A percentile compares a stretch with the other conserved stretches of the same genome.
phyloP scores from a whole-genome alignment of 2,797 vertebrate genomes.

The Craterocephalus amniculus region DNA sequence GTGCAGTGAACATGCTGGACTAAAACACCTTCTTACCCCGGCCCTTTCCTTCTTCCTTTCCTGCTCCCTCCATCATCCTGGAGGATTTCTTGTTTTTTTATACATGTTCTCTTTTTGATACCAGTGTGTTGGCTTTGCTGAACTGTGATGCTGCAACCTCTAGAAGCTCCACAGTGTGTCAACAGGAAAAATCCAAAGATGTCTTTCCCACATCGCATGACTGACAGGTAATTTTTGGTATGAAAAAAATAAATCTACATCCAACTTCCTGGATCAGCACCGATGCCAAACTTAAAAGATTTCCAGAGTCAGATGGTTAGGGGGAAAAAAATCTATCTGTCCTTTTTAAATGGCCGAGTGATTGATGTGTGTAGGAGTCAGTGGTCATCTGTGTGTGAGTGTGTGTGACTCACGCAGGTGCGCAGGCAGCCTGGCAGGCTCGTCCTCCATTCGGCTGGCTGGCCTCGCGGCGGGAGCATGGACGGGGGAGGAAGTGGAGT shows the following conservation, averaged over 20 bases:
- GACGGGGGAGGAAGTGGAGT: slow-evolving; percentile 91
- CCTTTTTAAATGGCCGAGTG: slow-evolving; percentile 29
- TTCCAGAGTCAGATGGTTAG: background rate
- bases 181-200: slow-evolving; percentile 1
- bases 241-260: no score
- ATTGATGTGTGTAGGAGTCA: slow-evolving; percentile 47
- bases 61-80: background rate
- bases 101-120: slow-evolving; percentile 12
- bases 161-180: slow-evolving; percentile 13
- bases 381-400: slow-evolving; percentile 39
- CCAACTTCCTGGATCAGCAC: no score
- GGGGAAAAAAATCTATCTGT: slow-evolving; percentile 21
- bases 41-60: background rate
- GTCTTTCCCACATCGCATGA: background rate
- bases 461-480: slow-evolving; percentile 91
- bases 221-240: slow-evolving; percentile 1
- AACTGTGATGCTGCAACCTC: background rate
- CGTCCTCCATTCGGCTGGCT: slow-evolving; percentile 94
- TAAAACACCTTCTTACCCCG: background rate
- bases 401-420: slow-evolving; percentile 94
- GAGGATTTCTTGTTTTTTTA: slow-evolving; percentile 29
- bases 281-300: slow-evolving; percentile 22
- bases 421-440: slow-evolving; percentile 90
- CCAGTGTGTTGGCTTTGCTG: slow-evolving; percentile 4
- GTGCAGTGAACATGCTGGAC: no score